phyloP scores from a whole-genome alignment of 2,797 vertebrate species.

The Neosilurus mollespiculum region DNA sequence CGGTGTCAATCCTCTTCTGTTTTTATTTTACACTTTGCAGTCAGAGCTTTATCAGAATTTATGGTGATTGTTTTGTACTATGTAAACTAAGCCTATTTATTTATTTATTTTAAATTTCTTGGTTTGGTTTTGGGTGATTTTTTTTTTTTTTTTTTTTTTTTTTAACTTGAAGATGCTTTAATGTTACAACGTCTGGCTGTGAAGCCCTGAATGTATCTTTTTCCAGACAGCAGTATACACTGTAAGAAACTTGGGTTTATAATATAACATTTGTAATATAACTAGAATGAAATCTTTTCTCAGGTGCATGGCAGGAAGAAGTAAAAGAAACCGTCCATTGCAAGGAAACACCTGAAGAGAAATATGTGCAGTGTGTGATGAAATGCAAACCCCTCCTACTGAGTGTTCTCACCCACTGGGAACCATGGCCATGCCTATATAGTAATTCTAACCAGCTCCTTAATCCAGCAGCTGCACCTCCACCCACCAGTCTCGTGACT shows the following conservation, averaged over 20 bases:
- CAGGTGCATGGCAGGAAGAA: conserved; percentile 79
- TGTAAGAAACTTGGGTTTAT: no score
- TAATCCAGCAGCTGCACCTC: not conserved
- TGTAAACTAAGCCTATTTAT: not conserved
- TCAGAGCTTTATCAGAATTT: not conserved
- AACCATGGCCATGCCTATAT: conserved; percentile 54
- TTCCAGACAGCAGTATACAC: no score
- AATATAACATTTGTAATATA: not conserved
- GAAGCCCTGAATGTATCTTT: no score
- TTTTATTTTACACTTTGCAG: not conserved
- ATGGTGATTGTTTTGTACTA: not conserved
- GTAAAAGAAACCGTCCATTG: conserved; percentile 54
- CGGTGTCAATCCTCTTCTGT: conserved; percentile 60
- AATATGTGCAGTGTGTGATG: conserved; percentile 57
- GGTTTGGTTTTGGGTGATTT: no score
- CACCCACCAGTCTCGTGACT: conserved; percentile 35
- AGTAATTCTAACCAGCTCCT: conserved; percentile 34
- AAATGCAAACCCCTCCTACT: conserved; percentile 73
- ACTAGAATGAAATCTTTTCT: not conserved
- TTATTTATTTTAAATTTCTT: no score
- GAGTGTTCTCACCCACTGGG: conserved; percentile 79
- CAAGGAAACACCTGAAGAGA: not conserved
- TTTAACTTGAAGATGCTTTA: no score
- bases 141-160: no score
- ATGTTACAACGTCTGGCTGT: no score